Evolutionary conservation across 2,888 invertebrate genomes (phyloP).

Genomic region (Frankliniella fusca): DNA sequence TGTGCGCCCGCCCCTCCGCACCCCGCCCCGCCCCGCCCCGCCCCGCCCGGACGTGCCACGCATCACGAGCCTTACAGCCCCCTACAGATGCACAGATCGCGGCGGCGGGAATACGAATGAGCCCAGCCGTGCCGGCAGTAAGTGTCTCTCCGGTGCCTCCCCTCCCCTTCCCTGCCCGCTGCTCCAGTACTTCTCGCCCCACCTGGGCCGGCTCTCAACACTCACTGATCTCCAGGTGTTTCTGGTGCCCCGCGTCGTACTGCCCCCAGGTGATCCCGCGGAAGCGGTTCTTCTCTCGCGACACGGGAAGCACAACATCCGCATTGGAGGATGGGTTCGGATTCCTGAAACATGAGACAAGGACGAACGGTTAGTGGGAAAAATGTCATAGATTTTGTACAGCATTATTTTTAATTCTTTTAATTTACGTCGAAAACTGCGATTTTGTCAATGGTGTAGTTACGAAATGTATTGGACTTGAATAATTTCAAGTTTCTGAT

Average conservation of each 20-base stretch:
- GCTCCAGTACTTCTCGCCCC: neutral
- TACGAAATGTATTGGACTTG: too few species aligned
- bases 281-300: slow-evolving; percentile 79
- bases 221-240: slow-evolving; percentile 89
- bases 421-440: too few species aligned
- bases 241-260: slow-evolving; percentile 88
- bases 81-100: slow-evolving; percentile 10
- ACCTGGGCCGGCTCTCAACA: slow-evolving; percentile 34
- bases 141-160: too few species aligned
- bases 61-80: slow-evolving; percentile 16
- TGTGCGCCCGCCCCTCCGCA: neutral
- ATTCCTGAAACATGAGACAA: slow-evolving; percentile 56
- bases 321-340: slow-evolving; percentile 79
- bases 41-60: neutral
- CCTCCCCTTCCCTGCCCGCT: neutral
- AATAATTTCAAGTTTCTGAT: too few species aligned
- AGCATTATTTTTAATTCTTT: too few species aligned
- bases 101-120: slow-evolving; percentile 10
- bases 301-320: slow-evolving; percentile 70
- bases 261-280: slow-evolving; percentile 83
- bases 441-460: too few species aligned
- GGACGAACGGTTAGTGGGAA: neutral
- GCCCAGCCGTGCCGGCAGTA: neutral
- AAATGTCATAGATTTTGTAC: neutral
- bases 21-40: too few species aligned